Conservation (phyloP, 2,888 invertebrate genomes). For the Rugalucina vietnamica region DNA sequence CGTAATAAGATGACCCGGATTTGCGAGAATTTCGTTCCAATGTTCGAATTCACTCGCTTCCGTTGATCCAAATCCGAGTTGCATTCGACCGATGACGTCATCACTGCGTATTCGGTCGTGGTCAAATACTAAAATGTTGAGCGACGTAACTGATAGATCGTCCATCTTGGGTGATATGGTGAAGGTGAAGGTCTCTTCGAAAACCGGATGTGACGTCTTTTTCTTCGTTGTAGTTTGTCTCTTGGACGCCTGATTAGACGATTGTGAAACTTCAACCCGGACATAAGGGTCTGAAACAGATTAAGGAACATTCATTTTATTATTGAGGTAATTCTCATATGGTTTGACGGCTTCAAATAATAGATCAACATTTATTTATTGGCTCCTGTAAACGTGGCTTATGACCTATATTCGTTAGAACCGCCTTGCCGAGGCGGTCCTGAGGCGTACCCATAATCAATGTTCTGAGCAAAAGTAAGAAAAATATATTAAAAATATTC, state of each 20-base stretch:
- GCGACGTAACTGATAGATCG: constrained; percentile 82
- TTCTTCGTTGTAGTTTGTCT: constrained; percentile 78
- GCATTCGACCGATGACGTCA: constrained; percentile 83
- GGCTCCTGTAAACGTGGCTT: no score
- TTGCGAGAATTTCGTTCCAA: constrained; percentile 83
- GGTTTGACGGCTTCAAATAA: no score
- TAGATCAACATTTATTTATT: no score
- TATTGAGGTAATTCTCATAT: no score
- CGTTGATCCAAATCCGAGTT: constrained; percentile 79
- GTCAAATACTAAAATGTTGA: constrained; percentile 81
- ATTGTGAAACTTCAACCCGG: constrained; percentile 82
- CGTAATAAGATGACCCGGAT: constrained; percentile 80
- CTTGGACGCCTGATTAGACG: constrained; percentile 72
- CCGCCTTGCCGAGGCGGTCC: no score
- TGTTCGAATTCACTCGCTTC: constrained; percentile 83
- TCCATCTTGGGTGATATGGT: constrained; percentile 78
- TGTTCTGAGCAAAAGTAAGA: no score
- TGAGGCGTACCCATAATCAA: no score
- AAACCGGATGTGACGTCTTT: constrained; percentile 74
- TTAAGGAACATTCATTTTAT: neutral
- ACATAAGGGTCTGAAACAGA: constrained; percentile 83
- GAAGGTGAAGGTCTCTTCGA: constrained; percentile 73
- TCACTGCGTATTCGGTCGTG: constrained; percentile 82
- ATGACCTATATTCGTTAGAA: no score
- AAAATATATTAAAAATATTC: no score